A percentile compares a stretch with the other conserved stretches of the same genome.
Evolutionary conservation across 2,113 vertebrate species (phyloP).

Genomic region (Antechinus stuartii): DNA sequence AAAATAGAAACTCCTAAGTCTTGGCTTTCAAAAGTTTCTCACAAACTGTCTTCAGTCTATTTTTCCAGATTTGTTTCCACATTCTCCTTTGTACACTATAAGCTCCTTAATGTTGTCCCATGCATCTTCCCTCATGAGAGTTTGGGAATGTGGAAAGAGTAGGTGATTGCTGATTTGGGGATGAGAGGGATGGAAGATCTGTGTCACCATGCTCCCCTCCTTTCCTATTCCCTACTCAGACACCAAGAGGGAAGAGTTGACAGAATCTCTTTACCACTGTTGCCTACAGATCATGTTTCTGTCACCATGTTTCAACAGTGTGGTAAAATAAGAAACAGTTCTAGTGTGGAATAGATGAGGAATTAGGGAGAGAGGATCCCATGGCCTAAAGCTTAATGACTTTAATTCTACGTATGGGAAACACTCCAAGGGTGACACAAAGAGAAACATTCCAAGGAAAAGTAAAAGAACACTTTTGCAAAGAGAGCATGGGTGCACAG

Average conservation of each 20-base stretch:
- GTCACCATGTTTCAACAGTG: not conserved
- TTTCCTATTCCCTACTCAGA: not conserved
- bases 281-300: not conserved
- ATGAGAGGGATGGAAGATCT: not conserved
- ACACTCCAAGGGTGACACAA: not conserved
- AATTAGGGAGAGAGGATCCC: not conserved
- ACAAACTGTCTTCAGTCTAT: not conserved
- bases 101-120: not conserved
- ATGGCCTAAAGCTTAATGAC: not conserved
- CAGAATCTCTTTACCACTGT: not conserved
- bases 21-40: not conserved
- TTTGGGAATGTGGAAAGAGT: not conserved
- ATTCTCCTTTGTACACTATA: not conserved
- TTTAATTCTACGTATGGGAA: not conserved
- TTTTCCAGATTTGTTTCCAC: not conserved
- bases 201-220: not conserved
- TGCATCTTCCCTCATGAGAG: not conserved
- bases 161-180: not conserved
- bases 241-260: not conserved
- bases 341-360: not conserved
- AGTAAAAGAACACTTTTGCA: not conserved
- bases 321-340: not conserved
- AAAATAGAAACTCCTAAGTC: not conserved
- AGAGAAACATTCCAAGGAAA: not conserved
- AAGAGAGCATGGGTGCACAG: not conserved